phyloP scores from a whole-genome alignment of 2,888 invertebrate genomes.

The Saturnia japonica region DNA sequence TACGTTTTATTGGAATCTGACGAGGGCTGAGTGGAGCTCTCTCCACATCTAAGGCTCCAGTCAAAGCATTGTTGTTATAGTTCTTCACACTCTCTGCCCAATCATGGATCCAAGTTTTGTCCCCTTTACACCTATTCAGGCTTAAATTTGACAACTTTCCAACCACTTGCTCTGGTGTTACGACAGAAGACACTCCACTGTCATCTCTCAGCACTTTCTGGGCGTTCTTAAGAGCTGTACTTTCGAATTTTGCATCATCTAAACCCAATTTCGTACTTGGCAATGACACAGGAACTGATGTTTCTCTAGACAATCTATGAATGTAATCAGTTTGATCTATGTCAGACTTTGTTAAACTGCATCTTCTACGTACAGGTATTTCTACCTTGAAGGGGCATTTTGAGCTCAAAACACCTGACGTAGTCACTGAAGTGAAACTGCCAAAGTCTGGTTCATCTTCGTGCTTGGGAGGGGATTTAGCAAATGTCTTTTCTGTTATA shows the following conservation, averaged over 20 bases:
- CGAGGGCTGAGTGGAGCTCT: conserved; percentile 71
- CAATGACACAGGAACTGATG: conserved; percentile 71
- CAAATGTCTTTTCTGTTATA: conserved; percentile 79
- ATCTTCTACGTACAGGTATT: conserved; percentile 65
- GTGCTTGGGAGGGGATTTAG: conserved; percentile 74
- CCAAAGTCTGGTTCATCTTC: conserved; percentile 80
- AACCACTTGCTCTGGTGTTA: conserved; percentile 64
- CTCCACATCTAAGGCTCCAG: conserved; percentile 35
- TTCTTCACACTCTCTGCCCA: conserved; percentile 84
- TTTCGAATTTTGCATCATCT: conserved; percentile 65
- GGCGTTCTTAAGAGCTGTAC: conserved; percentile 65
- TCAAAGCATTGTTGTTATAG: conserved; percentile 68
- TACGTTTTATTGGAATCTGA: conserved; percentile 64
- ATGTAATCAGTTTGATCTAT: conserved; percentile 85
- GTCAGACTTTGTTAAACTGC: conserved; percentile 86
- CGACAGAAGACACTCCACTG: conserved; percentile 48
- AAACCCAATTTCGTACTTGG: conserved; percentile 57
- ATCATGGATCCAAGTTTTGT: conserved; percentile 84
- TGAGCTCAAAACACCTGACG: conserved; percentile 86
- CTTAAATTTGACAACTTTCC: conserved; percentile 73
- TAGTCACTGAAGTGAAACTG: conserved; percentile 87
- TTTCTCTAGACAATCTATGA: conserved; percentile 66
- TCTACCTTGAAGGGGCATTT: conserved; percentile 63
- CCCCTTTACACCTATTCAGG: conserved; percentile 75
- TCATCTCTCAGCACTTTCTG: conserved; percentile 65